These are phyloP conservation scores for Heliothis subflexa DNA, from an alignment of 1,140 invertebrate species.

Conservation along the genomic window DNA sequence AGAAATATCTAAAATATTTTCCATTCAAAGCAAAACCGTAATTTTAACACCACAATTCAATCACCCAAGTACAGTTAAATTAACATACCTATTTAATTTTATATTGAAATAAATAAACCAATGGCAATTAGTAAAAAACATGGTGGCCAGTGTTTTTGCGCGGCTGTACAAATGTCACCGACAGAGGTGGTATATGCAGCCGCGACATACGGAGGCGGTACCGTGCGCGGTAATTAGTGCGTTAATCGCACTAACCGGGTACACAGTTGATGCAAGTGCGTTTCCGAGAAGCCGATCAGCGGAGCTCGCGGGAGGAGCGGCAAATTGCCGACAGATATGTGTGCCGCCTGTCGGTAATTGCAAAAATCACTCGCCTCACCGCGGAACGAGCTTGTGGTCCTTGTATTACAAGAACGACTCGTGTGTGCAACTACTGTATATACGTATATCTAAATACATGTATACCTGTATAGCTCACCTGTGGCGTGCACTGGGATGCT, in stretches of 20 bases:
- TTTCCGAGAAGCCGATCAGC: slow-evolving; percentile 80
- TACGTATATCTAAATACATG: background rate
- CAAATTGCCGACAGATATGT: slow-evolving; percentile 84
- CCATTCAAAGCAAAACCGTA: background rate
- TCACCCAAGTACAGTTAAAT: background rate
- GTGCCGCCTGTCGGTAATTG: slow-evolving; percentile 80
- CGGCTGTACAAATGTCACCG: slow-evolving; percentile 33
- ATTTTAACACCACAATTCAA: background rate
- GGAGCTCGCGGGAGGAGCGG: slow-evolving; percentile 70
- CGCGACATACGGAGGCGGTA: slow-evolving; percentile 38
- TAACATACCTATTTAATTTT: background rate
- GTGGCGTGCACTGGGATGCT: slow-evolving; percentile 7
- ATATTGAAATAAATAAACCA: background rate
- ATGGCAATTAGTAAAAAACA: slow-evolving; percentile 39
- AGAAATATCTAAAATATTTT: background rate
- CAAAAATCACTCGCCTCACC: slow-evolving; percentile 72
- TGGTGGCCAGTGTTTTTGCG: slow-evolving; percentile 34
- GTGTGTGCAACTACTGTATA: slow-evolving; percentile 45
- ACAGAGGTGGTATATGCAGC: slow-evolving; percentile 29
- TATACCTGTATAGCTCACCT: slow-evolving; percentile 12
- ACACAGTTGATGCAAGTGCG: slow-evolving; percentile 75
- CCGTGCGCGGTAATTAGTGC: slow-evolving; percentile 71
- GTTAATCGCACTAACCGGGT: slow-evolving; percentile 72
- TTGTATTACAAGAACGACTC: slow-evolving; percentile 64
- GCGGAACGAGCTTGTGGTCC: slow-evolving; percentile 64